Percentiles rank a stretch among this genome's conserved stretches.
phyloP scores from a whole-genome alignment of 2,888 invertebrate species.

The Synergus japonicus region DNA sequence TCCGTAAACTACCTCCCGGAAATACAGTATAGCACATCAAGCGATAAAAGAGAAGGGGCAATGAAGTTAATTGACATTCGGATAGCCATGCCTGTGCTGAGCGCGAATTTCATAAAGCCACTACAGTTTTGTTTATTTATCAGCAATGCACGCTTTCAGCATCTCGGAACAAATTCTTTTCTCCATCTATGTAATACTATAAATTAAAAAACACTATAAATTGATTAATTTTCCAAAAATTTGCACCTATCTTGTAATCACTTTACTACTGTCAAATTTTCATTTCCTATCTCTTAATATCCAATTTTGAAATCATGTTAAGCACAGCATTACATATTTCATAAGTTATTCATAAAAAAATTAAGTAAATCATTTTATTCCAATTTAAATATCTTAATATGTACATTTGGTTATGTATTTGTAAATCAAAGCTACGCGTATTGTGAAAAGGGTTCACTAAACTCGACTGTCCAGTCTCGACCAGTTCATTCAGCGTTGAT shows the following conservation, averaged over 20 bases:
- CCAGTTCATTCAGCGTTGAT: slow-evolving; percentile 1
- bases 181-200: background rate
- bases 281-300: no score
- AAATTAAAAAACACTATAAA: no score
- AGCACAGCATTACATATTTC: no score
- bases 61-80: slow-evolving; percentile 57
- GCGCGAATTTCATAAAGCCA: slow-evolving; percentile 45
- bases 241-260: no score
- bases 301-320: no score
- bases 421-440: background rate
- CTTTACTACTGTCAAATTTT: no score
- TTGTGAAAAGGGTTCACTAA: slow-evolving; percentile 1
- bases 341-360: no score
- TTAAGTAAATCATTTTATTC: no score
- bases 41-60: slow-evolving; percentile 53
- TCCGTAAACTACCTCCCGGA: slow-evolving; percentile 47
- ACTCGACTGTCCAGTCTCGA: background rate
- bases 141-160: background rate
- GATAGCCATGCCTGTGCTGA: slow-evolving; percentile 41
- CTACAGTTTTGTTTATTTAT: slow-evolving; percentile 13
- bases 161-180: slow-evolving; percentile 34
- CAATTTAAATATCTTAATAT: no score
- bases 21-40: slow-evolving; percentile 53
- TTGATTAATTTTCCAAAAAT: no score
- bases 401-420: background rate